A percentile compares a stretch with the other conserved stretches of the same genome.
These are phyloP conservation scores for Anthophora plumipes DNA, from an alignment of 2,888 invertebrate genomes.

Conservation along the genomic window DNA sequence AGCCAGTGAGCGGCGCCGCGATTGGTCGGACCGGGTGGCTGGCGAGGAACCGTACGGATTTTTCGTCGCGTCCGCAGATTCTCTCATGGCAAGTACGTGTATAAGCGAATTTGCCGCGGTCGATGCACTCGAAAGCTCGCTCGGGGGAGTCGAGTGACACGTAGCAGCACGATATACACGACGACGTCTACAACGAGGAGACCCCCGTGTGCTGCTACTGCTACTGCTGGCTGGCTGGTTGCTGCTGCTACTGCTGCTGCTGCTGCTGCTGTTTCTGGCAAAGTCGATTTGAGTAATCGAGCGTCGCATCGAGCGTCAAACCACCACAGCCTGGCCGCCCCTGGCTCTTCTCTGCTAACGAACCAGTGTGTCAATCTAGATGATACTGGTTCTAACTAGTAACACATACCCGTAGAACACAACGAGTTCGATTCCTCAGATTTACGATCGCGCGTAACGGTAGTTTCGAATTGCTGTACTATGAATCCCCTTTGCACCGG, in stretches of 20 bases:
- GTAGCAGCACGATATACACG: constrained; percentile 19
- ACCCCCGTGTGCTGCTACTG: no score
- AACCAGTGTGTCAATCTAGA: neutral
- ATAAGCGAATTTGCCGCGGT: constrained; percentile 58
- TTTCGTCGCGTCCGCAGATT: constrained; percentile 50
- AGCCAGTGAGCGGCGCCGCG: constrained; percentile 57
- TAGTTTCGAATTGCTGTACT: no score
- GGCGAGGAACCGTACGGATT: constrained; percentile 47
- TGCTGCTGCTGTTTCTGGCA: neutral
- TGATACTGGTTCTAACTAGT: neutral
- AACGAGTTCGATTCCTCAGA: no score
- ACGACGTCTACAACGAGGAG: no score
- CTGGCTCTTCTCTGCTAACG: constrained; percentile 10
- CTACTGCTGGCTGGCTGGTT: neutral
- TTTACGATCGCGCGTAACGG: no score
- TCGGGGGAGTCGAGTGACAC: constrained; percentile 45
- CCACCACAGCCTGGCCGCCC: constrained; percentile 10
- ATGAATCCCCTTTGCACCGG: no score
- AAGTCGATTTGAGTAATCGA: constrained; percentile 49
- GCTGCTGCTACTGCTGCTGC: neutral
- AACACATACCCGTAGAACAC: neutral
- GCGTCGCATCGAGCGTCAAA: constrained; percentile 28
- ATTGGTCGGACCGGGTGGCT: constrained; percentile 52
- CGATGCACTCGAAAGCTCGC: constrained; percentile 61
- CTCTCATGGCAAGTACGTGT: constrained; percentile 40